phyloP scores from a whole-genome alignment of 1,140 invertebrate genomes.

The Riptortus pedestris region DNA sequence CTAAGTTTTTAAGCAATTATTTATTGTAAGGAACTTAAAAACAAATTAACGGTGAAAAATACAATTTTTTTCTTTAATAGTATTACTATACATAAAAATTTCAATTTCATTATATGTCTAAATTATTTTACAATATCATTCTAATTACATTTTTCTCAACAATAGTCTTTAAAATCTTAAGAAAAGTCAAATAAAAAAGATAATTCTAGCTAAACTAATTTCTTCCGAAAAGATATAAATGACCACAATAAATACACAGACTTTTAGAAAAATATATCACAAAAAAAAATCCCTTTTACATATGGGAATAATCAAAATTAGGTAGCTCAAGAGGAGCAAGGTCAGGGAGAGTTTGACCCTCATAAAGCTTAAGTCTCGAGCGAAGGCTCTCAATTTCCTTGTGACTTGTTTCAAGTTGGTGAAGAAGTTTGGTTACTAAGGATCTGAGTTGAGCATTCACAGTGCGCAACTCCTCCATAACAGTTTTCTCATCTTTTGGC shows the following conservation, averaged over 20 bases:
- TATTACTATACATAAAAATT: too few relatives aligned
- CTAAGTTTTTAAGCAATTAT: too few relatives aligned
- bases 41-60: too few relatives aligned
- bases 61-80: too few relatives aligned
- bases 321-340: constrained; percentile 47
- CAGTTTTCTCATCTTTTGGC: constrained; percentile 45
- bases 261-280: neutral
- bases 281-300: neutral
- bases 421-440: constrained; percentile 45
- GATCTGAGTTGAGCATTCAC: constrained; percentile 30
- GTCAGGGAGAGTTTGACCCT: constrained; percentile 39
- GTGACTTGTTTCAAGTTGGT: constrained; percentile 47
- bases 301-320: constrained; percentile 39
- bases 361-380: constrained; percentile 40
- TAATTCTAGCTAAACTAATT: neutral
- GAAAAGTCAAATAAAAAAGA: too few relatives aligned
- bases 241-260: neutral
- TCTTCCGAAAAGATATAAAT: neutral
- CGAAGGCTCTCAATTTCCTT: constrained; percentile 45
- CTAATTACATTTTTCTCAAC: too few relatives aligned
- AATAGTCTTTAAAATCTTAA: too few relatives aligned
- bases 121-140: too few relatives aligned
- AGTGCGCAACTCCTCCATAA: constrained; percentile 47
- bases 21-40: too few relatives aligned
- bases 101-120: too few relatives aligned